Conservation (phyloP, 2,888 invertebrate species). For the Drosophila anceps region DNA sequence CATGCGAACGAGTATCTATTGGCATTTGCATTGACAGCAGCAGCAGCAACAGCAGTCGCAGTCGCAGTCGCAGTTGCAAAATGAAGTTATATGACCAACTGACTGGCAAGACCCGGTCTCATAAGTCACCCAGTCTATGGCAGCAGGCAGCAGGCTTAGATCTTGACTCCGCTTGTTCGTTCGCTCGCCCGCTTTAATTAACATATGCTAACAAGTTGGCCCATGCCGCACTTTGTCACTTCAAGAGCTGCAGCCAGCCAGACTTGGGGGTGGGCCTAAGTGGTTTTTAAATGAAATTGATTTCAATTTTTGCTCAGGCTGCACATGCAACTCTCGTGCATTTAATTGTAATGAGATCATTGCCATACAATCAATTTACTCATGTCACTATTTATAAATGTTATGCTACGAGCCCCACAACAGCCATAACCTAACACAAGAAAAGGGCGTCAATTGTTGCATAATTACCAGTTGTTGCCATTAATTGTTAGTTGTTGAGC, state of each 20-base stretch:
- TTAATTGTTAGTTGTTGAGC: not conserved
- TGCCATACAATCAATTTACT: constrained; percentile 74
- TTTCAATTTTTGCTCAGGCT: constrained; percentile 64
- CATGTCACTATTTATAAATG: constrained; percentile 70
- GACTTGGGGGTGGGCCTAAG: constrained; percentile 78
- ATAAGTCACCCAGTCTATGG: constrained; percentile 71
- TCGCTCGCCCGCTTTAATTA: constrained; percentile 75
- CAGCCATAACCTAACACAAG: constrained; percentile 34
- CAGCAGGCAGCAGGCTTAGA: constrained; percentile 44
- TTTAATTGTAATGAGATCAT: constrained; percentile 79
- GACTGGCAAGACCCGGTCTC: constrained; percentile 58
- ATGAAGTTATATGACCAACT: constrained; percentile 68
- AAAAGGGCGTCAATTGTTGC: constrained; percentile 51
- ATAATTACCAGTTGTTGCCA: constrained; percentile 28
- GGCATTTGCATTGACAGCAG: constrained; percentile 56
- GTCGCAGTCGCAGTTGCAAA: constrained; percentile 38
- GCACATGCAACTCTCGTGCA: constrained; percentile 42
- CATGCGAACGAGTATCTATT: constrained; percentile 56
- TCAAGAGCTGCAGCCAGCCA: constrained; percentile 53
- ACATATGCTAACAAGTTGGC: constrained; percentile 81
- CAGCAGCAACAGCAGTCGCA: constrained; percentile 14
- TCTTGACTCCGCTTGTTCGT: constrained; percentile 11
- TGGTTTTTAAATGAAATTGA: constrained; percentile 81
- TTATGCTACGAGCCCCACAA: constrained; percentile 60
- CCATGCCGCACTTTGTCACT: constrained; percentile 79